Base-by-base conservation (phyloP, 2,888 invertebrate genomes). In the Rhabditoides inermis region DNA sequence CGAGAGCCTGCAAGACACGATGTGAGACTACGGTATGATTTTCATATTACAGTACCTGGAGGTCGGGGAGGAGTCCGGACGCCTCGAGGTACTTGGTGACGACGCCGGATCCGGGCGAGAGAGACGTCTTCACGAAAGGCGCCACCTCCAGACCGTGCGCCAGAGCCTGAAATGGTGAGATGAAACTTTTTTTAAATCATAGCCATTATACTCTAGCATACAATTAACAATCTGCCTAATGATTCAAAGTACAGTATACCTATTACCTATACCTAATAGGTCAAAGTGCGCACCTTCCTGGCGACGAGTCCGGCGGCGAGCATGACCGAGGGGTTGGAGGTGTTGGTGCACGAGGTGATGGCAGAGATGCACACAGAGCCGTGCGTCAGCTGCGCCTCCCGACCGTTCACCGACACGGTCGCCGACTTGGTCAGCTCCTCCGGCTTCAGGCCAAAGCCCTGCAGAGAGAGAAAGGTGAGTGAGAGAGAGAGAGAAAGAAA, bases 271-370 rank as follows among this genome's bases (percentile, higher is more conserved):
- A n/a, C n/a, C n/a, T n/a, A n/a, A n/a, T n/a, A n/a, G n/a, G n/a
- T n/a, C n/a, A n/a, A n/a, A n/a, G n/a, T n/a, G n/a, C n/a, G 23
- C 23, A 55, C 55, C 56, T 68, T 72, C 49, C 64, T 61, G 26
- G 73, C 71, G 5, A 73, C 66, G 18, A 73, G 54, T 84, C 90
- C 90, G 65, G 95, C 94, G 35, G 91, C 94, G 20, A 95, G 81
- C 94, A 95, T 95, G 5, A 95, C 95, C 64, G 90, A 90, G 0
- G 95, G 94, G 78, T 95, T 95, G 69, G 88, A 89, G 0, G 95
- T 95, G 77, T 98, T 98, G 49, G 95, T 95, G 78, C 95, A 98
- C 25, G 90, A 90, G 1, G 95, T 95, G 69, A 95, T 94, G 49
- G 95, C 94, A 0, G 94, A 91, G 63, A 95, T 92, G 52, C 95